These are phyloP conservation scores for Ptychoptera albimana DNA, from an alignment of 2,888 invertebrate species.

Conservation along the genomic window DNA sequence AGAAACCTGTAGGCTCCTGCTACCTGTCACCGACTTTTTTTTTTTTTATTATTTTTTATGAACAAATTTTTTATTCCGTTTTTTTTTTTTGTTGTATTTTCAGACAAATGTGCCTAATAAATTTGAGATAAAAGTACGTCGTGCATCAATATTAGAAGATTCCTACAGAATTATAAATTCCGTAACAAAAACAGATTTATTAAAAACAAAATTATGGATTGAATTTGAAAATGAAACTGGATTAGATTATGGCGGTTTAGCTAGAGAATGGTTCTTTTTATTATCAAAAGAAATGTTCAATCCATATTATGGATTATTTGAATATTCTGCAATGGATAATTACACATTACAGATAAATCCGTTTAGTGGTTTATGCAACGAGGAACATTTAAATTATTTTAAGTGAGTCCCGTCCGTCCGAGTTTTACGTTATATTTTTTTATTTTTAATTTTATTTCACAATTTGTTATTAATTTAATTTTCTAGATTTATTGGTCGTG, in stretches of 20 bases:
- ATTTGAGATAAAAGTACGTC: conserved; percentile 87
- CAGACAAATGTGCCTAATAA: conserved; percentile 94
- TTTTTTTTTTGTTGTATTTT: conserved; percentile 14
- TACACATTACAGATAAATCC: conserved; percentile 99
- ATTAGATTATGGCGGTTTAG: conserved; percentile 87
- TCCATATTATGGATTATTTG: conserved; percentile 98
- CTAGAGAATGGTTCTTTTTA: conserved; percentile 97
- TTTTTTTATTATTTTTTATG: not conserved
- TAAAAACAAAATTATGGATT: conserved; percentile 97
- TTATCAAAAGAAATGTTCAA: conserved; percentile 99
- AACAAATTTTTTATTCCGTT: not conserved
- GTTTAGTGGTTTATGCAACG: conserved; percentile 92
- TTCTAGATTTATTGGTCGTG: conserved; percentile 74
- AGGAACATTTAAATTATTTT: conserved; percentile 95
- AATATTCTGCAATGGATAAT: conserved; percentile 99
- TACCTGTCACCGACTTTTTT: not conserved
- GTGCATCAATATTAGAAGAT: conserved; percentile 89
- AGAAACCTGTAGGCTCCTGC: conserved; percentile 75
- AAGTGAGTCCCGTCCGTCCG: conserved; percentile 33
- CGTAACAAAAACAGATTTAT: conserved; percentile 74
- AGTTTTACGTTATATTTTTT: not conserved
- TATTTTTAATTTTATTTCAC: not conserved
- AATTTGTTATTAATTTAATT: not conserved
- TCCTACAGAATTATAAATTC: conserved; percentile 90
- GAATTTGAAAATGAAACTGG: conserved; percentile 98